Conservation (phyloP, 2,888 invertebrate genomes). For the Meganola albula region DNA sequence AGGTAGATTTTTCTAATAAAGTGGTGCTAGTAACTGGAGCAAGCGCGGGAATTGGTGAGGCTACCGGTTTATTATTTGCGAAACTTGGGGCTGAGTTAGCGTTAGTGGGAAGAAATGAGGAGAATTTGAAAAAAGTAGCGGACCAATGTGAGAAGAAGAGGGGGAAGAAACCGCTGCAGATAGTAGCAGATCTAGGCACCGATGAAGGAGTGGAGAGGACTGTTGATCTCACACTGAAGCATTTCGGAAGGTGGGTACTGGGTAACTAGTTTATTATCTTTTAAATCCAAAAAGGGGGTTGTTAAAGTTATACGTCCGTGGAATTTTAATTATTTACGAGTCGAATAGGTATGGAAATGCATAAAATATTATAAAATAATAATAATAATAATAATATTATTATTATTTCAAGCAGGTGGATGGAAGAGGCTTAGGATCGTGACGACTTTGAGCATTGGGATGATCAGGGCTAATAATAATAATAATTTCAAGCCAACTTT, state of each 20-base stretch:
- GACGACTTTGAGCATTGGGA: too few relatives aligned
- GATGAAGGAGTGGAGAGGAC: conserved; percentile 39
- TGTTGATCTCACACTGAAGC: conserved; percentile 31
- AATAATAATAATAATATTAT: too few relatives aligned
- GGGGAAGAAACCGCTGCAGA: conserved; percentile 28
- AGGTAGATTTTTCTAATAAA: conserved; percentile 33
- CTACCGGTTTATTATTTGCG: conserved; percentile 36
- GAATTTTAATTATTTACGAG: too few relatives aligned
- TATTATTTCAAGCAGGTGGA: too few relatives aligned
- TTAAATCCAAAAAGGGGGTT: too few relatives aligned
- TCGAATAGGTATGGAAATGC: too few relatives aligned
- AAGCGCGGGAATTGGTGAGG: conserved; percentile 41
- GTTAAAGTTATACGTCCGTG: too few relatives aligned
- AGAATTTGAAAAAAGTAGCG: conserved; percentile 30
- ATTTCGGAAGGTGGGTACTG: conserved; percentile 31
- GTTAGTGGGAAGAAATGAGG: conserved; percentile 35
- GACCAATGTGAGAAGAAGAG: conserved; percentile 26
- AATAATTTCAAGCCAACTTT: too few relatives aligned
- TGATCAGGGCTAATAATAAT: too few relatives aligned
- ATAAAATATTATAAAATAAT: too few relatives aligned
- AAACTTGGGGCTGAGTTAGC: conserved; percentile 31
- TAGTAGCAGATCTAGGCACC: conserved; percentile 39
- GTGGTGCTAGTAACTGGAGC: conserved; percentile 45
- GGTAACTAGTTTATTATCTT: too few relatives aligned
- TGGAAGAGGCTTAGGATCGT: too few relatives aligned